A percentile compares a stretch with the other conserved stretches of the same genome.
Conservation (phyloP, 1,140 invertebrate species). For the fruit fly (Drosophila melanogaster) region Release_6_plus_ISO1_MT NT_037436.4:2720001-2720500, state of each 20-base stretch:
- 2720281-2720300: conserved; percentile 41
- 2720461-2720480: conserved; percentile 65
- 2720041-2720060: conserved; percentile 55
- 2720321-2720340: conserved; percentile 69
- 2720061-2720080: conserved; percentile 40
- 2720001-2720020: conserved; percentile 81
- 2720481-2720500: conserved; percentile 81
- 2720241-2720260: conserved; percentile 78
- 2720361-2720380: conserved; percentile 83
- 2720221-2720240: conserved; percentile 75
- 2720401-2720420: conserved; percentile 73
- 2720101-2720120: conserved; percentile 11
- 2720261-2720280: conserved; percentile 79
- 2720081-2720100: conserved; percentile 34
- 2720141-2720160: conserved; percentile 76
- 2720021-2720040: conserved; percentile 84
- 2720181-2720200: conserved; percentile 63
- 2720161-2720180: conserved; percentile 79
- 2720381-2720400: conserved; percentile 82
- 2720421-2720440: conserved; percentile 46
- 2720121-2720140: conserved; percentile 62
- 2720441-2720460: conserved; percentile 56
- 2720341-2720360: conserved; percentile 84
- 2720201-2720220: conserved; percentile 63
- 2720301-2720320: conserved; percentile 22